Evolutionary conservation across 2,888 invertebrate genomes (phyloP).

Genomic region (Pseudeuparius sepicola): DNA sequence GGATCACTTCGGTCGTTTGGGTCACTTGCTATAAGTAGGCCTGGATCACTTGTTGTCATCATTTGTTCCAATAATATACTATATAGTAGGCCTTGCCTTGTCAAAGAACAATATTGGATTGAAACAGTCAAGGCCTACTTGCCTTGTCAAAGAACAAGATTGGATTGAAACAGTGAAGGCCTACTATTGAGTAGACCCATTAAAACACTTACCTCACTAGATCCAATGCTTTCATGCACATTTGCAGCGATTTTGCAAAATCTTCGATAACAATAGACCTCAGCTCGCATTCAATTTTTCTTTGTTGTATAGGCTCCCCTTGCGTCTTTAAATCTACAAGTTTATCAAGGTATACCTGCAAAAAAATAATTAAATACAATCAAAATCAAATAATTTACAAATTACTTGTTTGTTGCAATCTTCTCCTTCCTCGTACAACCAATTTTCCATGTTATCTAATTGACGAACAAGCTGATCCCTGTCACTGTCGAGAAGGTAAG

Average conservation of each 20-base stretch:
- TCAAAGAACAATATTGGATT: no score
- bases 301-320: constrained; percentile 83
- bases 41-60: no score
- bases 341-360: constrained; percentile 55
- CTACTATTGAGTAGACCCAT: no score
- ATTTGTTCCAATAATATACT: no score
- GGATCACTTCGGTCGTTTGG: no score
- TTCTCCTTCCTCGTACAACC: constrained; percentile 97
- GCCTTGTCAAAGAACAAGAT: no score
- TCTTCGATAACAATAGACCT: constrained; percentile 74
- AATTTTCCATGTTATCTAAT: constrained; percentile 82
- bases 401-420: constrained; percentile 55
- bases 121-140: no score
- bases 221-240: constrained; percentile 72
- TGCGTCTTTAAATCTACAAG: constrained; percentile 54
- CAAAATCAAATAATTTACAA: constrained; percentile 1
- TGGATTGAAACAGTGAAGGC: no score
- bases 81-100: no score
- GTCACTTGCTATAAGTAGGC: no score
- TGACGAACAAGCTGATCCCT: constrained; percentile 51
- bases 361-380: constrained; percentile 1
- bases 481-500: constrained; percentile 65
- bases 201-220: constrained; percentile 52
- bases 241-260: constrained; percentile 64
- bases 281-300: constrained; percentile 71